phyloP scores from a whole-genome alignment of 2,113 vertebrate species.

The Cairina moschata region DNA sequence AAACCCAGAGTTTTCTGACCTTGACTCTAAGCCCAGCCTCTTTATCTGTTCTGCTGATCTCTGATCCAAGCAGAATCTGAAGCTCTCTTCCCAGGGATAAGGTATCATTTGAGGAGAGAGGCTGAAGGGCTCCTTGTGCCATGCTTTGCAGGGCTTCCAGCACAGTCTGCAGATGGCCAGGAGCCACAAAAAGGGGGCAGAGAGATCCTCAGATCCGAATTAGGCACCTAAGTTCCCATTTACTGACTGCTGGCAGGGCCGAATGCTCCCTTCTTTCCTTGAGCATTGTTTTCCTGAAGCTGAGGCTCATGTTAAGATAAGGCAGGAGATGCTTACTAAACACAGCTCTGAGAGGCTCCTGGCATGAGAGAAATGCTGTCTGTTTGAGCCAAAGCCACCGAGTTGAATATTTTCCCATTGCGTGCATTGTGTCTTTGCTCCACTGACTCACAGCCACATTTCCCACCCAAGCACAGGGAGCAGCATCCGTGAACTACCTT shows the following conservation, averaged over 20 bases:
- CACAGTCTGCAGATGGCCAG: neutral
- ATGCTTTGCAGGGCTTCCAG: neutral
- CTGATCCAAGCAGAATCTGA: neutral
- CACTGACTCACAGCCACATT: neutral
- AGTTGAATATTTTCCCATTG: neutral
- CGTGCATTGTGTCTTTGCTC: neutral
- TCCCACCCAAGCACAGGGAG: neutral
- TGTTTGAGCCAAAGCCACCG: neutral
- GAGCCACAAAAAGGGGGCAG: fast-evolving
- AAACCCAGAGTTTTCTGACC: neutral
- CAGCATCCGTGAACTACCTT: neutral
- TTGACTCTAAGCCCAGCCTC: neutral
- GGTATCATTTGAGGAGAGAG: neutral
- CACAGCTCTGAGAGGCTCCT: neutral
- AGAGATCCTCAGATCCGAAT: neutral
- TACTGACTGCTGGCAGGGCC: fast-evolving
- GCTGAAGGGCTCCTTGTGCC: neutral
- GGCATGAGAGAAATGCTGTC: neutral
- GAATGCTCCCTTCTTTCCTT: neutral
- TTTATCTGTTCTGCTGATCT: neutral
- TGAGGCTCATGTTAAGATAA: neutral
- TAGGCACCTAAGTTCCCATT: neutral
- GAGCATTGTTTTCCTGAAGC: neutral
- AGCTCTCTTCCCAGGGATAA: neutral
- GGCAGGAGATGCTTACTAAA: neutral